Percentiles rank a stretch among this genome's conserved stretches.
Evolutionary conservation across 2,888 invertebrate genomes (phyloP).

Genomic region (Drosophila colorata): DNA sequence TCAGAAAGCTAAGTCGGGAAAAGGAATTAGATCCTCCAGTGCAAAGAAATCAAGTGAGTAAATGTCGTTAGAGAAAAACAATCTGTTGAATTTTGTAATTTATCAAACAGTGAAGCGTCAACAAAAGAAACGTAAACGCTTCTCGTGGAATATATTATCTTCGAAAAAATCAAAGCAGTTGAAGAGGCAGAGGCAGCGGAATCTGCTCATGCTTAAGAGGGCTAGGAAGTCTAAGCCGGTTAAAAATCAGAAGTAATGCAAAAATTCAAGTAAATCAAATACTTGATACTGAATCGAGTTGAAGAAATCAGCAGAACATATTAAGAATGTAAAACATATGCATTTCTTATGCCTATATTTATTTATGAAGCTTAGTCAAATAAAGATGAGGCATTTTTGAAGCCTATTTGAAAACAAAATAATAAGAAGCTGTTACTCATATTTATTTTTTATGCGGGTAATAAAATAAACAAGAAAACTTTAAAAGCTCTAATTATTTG

Average conservation of each 20-base stretch:
- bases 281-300: neutral
- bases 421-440: no score
- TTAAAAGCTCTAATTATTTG: no score
- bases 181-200: neutral
- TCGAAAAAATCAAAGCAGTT: neutral
- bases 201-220: neutral
- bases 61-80: neutral
- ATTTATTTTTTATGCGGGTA: no score
- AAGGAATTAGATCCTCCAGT: neutral
- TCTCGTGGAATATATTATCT: neutral
- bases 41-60: conserved; percentile 8
- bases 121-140: neutral
- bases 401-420: no score
- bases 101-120: neutral
- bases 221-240: neutral
- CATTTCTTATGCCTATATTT: no score
- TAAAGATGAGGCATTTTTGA: no score
- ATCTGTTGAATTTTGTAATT: neutral
- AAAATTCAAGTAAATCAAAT: neutral
- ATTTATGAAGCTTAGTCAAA: no score
- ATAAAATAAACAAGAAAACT: no score
- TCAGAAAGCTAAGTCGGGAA: neutral
- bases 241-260: neutral
- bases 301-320: neutral
- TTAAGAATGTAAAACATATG: neutral